Evolutionary conservation across 1,140 invertebrate genomes (phyloP), one percentile per base, ranked within the genome.

Genomic region (Pemphigus obesinymphae): DNA sequence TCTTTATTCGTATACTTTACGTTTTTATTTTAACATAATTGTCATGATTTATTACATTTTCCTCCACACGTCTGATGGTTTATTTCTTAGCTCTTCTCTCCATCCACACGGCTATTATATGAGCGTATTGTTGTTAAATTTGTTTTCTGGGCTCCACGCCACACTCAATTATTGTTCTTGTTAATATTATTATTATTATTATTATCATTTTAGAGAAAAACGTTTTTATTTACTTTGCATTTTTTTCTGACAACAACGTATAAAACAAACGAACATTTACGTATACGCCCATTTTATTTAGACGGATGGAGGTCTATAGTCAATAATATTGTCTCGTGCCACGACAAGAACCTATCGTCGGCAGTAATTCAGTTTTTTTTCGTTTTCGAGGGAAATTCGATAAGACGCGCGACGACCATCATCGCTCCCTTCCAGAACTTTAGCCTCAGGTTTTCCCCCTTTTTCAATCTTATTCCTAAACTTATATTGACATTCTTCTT

Each of bases 1-100:
- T 37, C n/a, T 34, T 10, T 68, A 31, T 3, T 0, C 58, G 34
- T 40, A 66, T 11, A 13, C 34, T 66, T 72, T 68, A n/a, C 37
- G 10, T 70, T 45, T 48, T 23, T 23, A 48, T 75, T 76, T 78
- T 55, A 26, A 78, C 34, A 17, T 50, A 34, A 78, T 78, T 58
- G 34, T 78, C 55, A 78, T 58, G 75, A 78, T 78, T 78, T 78
- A 78, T 78, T 78, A 55, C 48, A 26, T 37, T 58, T 26, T 53
- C n/a, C 50, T 58, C 75, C 37, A 29, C 26, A 11, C n/a, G 40
- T 26, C 23, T 43, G 37, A 70, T 70, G 29, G 37, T 70, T 70
- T 70, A 70, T 43, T 70, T 66, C n/a, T 70, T 45, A 5, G 37
- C 37, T 4, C 1, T 7, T 45, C 43, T 8, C 37, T 40, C 37